Base-by-base conservation (phyloP, 2,888 invertebrate genomes). In the Drosophila pseudotalamancana region DNA sequence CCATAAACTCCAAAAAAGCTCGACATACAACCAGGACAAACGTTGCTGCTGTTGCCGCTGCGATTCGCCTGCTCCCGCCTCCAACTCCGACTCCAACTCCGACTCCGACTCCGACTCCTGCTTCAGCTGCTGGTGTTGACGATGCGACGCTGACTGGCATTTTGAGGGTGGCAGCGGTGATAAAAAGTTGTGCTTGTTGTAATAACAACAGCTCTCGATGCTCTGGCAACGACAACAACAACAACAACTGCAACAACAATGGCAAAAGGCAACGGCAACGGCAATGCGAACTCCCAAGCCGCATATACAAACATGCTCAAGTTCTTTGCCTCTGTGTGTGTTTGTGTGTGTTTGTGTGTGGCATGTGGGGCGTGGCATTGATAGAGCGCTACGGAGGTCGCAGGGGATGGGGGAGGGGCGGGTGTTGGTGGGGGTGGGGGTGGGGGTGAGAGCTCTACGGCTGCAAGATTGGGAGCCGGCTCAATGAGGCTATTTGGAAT, bases 401-500 rank as follows among this genome's bases (percentile, higher is more conserved):
- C n/a, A n/a, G n/a, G n/a, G n/a, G n/a, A n/a, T n/a, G n/a, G n/a
- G n/a, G n/a, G n/a, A 21, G 31, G 27, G 9, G 18, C 6, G 4
- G 35, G 9, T 18, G 6, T 4, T 6, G 9, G 16, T 16, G 16
- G 18, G 16, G 12, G 12, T n/a, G 18, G 40, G 19, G 34, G 34
- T n/a, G 29, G 37, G 39, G 51, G 48, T 57, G 48, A 59, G 68
- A 40, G 57, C 31, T 53, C 64, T 46, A 60, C 42, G 45, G n/a
- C n/a, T n/a, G n/a, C n/a, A n/a, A n/a, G n/a, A n/a, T n/a, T n/a
- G n/a, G n/a, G n/a, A 50, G 56, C 63, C 43, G 64, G 79, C 81
- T 87, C 88, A 85, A 88, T 88, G 86, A 89, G 88, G 87, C 88
- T 87, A 88, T 89, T 89, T 89, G 85, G 78, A 77, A 77, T 73